A percentile compares a stretch with the other conserved stretches of the same genome.
phyloP scores from a whole-genome alignment of 2,888 invertebrate genomes.

The Drosophila imparisetae region DNA sequence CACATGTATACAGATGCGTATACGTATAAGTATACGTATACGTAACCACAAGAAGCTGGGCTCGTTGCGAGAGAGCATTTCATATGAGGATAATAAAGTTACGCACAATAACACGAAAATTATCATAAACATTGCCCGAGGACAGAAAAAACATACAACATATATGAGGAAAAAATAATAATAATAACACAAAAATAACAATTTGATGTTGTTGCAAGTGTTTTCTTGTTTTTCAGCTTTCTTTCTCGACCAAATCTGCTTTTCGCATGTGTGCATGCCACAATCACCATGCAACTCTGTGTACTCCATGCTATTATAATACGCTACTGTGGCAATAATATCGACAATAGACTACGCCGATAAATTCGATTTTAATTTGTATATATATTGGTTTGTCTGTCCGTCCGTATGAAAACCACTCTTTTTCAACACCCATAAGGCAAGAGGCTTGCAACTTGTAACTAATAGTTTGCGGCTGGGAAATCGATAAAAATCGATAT shows the following conservation, averaged over 20 bases:
- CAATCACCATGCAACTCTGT: neutral
- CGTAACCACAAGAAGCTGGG: neutral
- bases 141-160: conserved; percentile 2
- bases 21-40: neutral
- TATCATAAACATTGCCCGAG: conserved; percentile 47
- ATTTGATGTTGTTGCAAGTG: conserved; percentile 4
- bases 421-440: no score
- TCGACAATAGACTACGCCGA: neutral
- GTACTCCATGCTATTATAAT: neutral
- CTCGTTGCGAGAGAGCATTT: conserved; percentile 1
- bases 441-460: no score
- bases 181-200: conserved; percentile 21
- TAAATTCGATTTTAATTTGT: neutral
- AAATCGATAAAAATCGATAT: no score
- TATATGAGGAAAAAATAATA: neutral
- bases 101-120: conserved; percentile 48
- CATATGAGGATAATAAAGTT: conserved; percentile 40
- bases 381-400: neutral
- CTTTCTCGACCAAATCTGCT: neutral
- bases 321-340: no score
- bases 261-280: neutral
- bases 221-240: neutral
- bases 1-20: neutral
- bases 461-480: no score
- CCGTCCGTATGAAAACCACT: no score